Evolutionary conservation across 2,797 vertebrate species (phyloP), one percentile per base, ranked within the genome.

Genomic region (Lutjanus argentimaculatus): DNA sequence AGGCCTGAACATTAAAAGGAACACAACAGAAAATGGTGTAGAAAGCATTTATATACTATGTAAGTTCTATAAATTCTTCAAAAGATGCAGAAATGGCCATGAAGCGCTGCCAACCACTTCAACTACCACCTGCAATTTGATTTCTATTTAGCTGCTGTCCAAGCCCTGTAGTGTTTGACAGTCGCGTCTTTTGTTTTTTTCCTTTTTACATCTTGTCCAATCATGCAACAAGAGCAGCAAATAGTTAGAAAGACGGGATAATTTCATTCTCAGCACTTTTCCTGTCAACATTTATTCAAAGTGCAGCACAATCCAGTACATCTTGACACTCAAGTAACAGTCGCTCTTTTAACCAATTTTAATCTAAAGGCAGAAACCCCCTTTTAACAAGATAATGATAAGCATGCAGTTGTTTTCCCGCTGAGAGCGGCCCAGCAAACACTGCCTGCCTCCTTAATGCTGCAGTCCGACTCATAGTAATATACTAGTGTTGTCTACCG

Each of bases 401-500:
- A 75, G 67, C 7, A 17, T 55, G 51, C 10, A 21, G 52, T 22
- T 49, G 53, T 78, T 62, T 36, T 79, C 79, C 78, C 62, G 36
- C 63, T 59, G 80, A 67, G 55, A 88, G 63, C 61, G 79, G 69
- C 71, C 74, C 63, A 58, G 67, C 48, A 61, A 85, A 84, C 61
- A 79, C 64, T 21, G 19, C 63, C 52, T 43, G 63, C 15, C 61
- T 56, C 74, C 77, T 79, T 62, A 72, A 72, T 76, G 53, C 84
- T 81, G 80, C 16, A 16, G 56, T 82, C 75, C 70, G 11, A 83
- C 84, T 88, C 67, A 77, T 73, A 77, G 88, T 82, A 84, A 82
- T 81, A 72, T 56, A 87, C 82, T 84, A 30, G 83, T 55, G 87
- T 90, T 92, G 89, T 91, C 91, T 92, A 84, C 85, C 56, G 85